phyloP scores from a whole-genome alignment of 2,113 vertebrate species.

The Callocephalon fimbriatum region DNA sequence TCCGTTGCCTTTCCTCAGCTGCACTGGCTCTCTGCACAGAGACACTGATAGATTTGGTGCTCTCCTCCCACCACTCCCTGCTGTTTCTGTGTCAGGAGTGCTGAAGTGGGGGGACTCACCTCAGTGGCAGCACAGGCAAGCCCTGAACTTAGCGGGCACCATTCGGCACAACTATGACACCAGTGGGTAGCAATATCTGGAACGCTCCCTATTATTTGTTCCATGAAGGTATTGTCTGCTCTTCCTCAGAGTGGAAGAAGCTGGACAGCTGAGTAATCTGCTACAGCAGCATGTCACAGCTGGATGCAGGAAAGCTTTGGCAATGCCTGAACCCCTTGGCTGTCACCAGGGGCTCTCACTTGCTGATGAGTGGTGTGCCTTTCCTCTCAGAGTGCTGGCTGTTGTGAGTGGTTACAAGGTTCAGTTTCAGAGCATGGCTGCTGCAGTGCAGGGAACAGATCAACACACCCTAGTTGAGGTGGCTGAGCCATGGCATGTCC shows the following conservation, averaged over 20 bases:
- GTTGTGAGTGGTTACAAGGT: background rate
- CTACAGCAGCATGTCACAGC: background rate
- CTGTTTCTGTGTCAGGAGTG: fast-evolving
- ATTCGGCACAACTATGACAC: fast-evolving
- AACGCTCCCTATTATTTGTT: background rate
- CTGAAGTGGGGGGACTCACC: background rate
- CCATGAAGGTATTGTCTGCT: background rate
- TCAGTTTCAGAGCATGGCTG: background rate
- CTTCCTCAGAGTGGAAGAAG: background rate
- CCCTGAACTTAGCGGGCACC: fast-evolving
- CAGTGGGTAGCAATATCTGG: background rate
- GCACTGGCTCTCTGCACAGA: background rate
- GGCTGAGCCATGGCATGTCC: fast-evolving
- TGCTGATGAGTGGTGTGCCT: background rate
- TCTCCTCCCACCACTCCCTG: background rate
- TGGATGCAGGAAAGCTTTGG: background rate
- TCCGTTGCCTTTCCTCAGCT: background rate
- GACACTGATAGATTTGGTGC: background rate
- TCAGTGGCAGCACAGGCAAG: background rate
- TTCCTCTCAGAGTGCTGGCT: background rate
- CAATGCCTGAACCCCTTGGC: background rate
- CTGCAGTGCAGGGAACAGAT: background rate
- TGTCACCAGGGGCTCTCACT: background rate
- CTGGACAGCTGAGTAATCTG: background rate
- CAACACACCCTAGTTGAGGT: fast-evolving